Evolutionary conservation across 2,797 vertebrate species (phyloP), one percentile per base, ranked within the genome.

Genomic region (Coregonus suidteri): DNA sequence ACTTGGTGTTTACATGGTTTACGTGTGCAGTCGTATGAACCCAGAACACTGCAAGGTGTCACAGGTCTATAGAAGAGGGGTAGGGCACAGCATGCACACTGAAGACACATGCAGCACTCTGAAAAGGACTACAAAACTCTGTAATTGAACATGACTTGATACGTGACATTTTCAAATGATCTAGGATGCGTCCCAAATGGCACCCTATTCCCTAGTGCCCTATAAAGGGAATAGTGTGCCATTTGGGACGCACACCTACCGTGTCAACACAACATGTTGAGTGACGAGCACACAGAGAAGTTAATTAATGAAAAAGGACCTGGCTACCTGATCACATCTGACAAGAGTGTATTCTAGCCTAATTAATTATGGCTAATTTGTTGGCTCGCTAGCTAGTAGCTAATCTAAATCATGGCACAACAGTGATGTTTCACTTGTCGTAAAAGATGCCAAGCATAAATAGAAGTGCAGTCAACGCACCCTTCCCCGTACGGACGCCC

Each of bases 401-500:
- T 56, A n/a, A 56, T 59, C 16, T 6, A 16, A 59, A 6, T 14
- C 4, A 11, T 62, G 1, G 11, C 41, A 47, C 41, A 11, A 47
- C 41, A 47, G 41, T 47, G 41, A 47, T 3, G 41, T 3, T 47
- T 47, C 41, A 47, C 41, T 47, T 47, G 41, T 47, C 41, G 41
- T 9, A 47, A 47, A 11, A 47, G 9, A 11, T 47, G 41, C 41
- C 41, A 47, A 47, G 41, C 9, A 47, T 47, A 47, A 47, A 47
- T 47, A 47, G 41, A 47, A 47, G 41, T 2, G 41, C 41, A 11
- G 41, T 9, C 41, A 47, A 47, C 11, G 67, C 25, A 37, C 78
- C 83, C 79, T 71, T 78, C 59, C 3, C 41, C 7, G 4, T 76
- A 54, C 31, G 15, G 30, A 65, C 30, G 74, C 37, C 1, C 37